phyloP scores from a whole-genome alignment of 2,888 invertebrate species.

The Dysmachus trigonus region DNA sequence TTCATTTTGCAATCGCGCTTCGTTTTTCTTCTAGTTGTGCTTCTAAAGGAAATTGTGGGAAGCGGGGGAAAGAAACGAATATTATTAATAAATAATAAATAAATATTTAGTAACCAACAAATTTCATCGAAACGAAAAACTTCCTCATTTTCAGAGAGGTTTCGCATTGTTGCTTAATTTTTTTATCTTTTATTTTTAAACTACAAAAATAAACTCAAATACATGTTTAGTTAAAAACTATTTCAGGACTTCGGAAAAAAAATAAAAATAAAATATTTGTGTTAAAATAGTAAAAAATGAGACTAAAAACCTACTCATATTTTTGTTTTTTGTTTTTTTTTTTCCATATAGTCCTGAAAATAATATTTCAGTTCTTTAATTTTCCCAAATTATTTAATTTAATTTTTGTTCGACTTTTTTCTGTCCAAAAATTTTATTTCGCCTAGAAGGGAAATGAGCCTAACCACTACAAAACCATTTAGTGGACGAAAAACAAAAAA shows the following conservation, averaged over 20 bases:
- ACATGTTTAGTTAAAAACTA: not conserved
- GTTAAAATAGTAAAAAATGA: not conserved
- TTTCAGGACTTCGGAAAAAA: too few relatives aligned
- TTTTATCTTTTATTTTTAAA: not conserved
- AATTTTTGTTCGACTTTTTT: too few relatives aligned
- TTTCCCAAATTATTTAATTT: too few relatives aligned
- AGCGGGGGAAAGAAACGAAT: not conserved
- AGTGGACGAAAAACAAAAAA: not conserved
- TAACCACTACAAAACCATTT: not conserved
- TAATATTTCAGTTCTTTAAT: too few relatives aligned
- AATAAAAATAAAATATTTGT: not conserved
- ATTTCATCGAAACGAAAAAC: not conserved
- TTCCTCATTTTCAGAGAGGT: not conserved
- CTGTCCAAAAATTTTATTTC: not conserved
- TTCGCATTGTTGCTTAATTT: not conserved
- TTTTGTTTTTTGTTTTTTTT: too few relatives aligned
- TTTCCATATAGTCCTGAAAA: too few relatives aligned
- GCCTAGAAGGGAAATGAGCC: not conserved
- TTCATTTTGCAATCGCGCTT: not conserved
- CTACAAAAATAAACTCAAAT: slow-evolving; percentile 27
- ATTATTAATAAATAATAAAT: too few relatives aligned
- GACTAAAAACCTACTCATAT: not conserved
- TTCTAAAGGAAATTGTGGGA: too few relatives aligned
- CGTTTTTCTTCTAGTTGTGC: too few relatives aligned
- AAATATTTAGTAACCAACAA: not conserved